Conservation (phyloP, 2,113 vertebrate species). For the Brienomyrus brachyistius region DNA sequence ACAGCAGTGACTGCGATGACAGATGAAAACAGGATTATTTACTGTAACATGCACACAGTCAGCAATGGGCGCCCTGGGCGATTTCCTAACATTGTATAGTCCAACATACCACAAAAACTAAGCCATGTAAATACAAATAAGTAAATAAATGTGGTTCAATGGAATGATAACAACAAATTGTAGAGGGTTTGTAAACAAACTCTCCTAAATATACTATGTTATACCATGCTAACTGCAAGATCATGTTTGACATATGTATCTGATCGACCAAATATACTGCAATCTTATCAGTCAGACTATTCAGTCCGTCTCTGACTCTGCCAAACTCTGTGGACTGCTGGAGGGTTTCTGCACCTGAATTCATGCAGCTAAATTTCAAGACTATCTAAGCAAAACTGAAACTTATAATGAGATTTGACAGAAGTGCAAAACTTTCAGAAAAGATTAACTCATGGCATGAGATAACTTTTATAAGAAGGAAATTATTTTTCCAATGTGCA, state of each 20-base stretch:
- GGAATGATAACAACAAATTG: not conserved
- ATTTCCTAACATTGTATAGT: not conserved
- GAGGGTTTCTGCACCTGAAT: not conserved
- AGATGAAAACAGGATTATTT: not conserved
- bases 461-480: conserved; percentile 44
- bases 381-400: conserved; percentile 37
- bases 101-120: not conserved
- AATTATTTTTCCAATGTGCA: conserved; percentile 50
- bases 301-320: not conserved
- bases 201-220: not conserved
- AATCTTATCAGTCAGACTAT: not conserved
- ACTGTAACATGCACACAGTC: not conserved
- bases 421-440: conserved; percentile 38
- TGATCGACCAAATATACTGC: not conserved
- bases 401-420: conserved; percentile 44
- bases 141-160: not conserved
- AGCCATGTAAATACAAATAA: not conserved
- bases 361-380: conserved; percentile 4
- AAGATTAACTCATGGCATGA: conserved; percentile 45
- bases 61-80: not conserved
- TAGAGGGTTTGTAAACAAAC: not conserved
- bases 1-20: not conserved
- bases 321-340: not conserved
- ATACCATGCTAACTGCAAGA: not conserved
- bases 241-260: not conserved